Conservation (phyloP, 1,140 invertebrate genomes). For the Drosophila pseudoobscura region DNA sequence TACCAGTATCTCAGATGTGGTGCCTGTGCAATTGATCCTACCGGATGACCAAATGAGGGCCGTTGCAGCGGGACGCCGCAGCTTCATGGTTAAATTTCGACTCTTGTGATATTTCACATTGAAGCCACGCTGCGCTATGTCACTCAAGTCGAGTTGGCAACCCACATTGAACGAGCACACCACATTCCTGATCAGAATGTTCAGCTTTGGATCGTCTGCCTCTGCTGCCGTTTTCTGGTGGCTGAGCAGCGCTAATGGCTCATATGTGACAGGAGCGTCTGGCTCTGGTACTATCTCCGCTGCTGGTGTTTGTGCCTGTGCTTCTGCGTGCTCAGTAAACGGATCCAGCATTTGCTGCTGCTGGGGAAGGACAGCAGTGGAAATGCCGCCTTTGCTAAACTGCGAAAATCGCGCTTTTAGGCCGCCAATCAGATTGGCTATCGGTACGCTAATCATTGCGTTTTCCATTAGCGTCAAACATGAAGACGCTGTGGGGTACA, state of each 20-base stretch:
- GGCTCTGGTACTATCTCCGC: no score
- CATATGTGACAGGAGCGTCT: no score
- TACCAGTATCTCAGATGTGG: constrained; percentile 94
- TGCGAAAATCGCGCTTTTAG: constrained; percentile 54
- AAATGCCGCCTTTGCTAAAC: constrained; percentile 39
- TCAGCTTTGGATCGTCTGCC: constrained; percentile 88
- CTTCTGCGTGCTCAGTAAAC: no score
- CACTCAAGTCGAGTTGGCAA: constrained; percentile 97
- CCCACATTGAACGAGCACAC: constrained; percentile 98
- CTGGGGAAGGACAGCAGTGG: no score
- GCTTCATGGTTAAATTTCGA: constrained; percentile 99
- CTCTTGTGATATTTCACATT: constrained; percentile 98
- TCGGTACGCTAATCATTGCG: constrained; percentile 78
- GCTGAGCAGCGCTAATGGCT: no score
- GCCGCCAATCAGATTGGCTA: constrained; percentile 53
- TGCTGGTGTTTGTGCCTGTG: no score
- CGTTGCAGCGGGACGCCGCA: constrained; percentile 95
- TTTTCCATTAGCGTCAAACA: constrained; percentile 35
- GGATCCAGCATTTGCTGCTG: no score
- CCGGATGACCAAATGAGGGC: constrained; percentile 99
- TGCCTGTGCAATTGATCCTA: constrained; percentile 98
- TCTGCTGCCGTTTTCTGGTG: no score
- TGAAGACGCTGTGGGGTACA: no score
- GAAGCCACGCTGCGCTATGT: constrained; percentile 95
- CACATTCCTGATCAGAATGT: constrained; percentile 99